phyloP scores from a whole-genome alignment of 2,113 vertebrate species.

The rat (Rattus norvegicus) region GRCr8 NC_086021.1:119076501-119077000 shows the following conservation, averaged over 20 bases:
- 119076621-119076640: neutral
- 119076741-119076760: neutral
- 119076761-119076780: neutral
- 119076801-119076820: neutral
- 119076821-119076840: neutral
- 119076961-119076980: neutral
- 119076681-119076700: neutral
- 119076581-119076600: neutral
- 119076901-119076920: neutral
- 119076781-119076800: neutral
- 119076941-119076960: neutral
- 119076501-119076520: neutral
- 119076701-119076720: neutral
- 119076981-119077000: neutral
- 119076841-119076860: neutral
- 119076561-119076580: neutral
- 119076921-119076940: neutral
- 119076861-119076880: neutral
- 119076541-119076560: neutral
- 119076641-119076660: neutral
- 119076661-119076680: neutral
- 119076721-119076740: neutral
- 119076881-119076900: neutral
- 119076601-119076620: neutral
- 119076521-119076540: neutral